Percentiles rank a stretch among this genome's conserved stretches.
Evolutionary conservation across 2,797 vertebrate genomes (phyloP).

Genomic region (Eleutherodactylus coqui): DNA sequence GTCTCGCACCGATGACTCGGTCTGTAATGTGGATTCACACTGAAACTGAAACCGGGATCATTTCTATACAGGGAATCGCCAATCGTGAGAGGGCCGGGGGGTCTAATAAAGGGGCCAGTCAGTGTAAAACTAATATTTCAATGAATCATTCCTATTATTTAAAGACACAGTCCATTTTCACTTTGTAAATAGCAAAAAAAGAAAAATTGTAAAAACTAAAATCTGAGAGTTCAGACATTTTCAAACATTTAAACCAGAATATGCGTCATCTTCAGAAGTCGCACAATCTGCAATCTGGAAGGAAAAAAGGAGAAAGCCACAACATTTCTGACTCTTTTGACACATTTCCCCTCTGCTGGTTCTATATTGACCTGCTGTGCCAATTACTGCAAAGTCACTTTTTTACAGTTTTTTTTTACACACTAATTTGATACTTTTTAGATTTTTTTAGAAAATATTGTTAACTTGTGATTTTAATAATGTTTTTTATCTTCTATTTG

Average conservation of each 20-base stretch:
- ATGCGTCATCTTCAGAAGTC: background rate
- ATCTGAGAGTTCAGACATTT: background rate
- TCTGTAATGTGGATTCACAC: too few relatives aligned
- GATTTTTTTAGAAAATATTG: slow-evolving; percentile 14
- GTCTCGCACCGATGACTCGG: too few relatives aligned
- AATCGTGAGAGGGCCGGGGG: too few relatives aligned
- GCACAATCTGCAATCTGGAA: background rate
- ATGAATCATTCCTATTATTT: too few relatives aligned
- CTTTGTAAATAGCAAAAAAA: background rate
- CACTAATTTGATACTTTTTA: slow-evolving; percentile 32
- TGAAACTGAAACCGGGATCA: too few relatives aligned
- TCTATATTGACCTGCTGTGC: slow-evolving; percentile 35
- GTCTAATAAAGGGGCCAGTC: too few relatives aligned
- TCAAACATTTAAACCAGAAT: background rate
- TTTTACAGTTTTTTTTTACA: slow-evolving; percentile 17
- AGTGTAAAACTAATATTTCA: too few relatives aligned
- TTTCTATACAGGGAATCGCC: too few relatives aligned
- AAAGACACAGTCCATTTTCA: too few relatives aligned
- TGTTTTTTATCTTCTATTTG: slow-evolving; percentile 7
- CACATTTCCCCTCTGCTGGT: slow-evolving; percentile 20
- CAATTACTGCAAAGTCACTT: slow-evolving; percentile 23
- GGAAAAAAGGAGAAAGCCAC: background rate
- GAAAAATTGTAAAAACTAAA: background rate
- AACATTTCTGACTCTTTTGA: background rate
- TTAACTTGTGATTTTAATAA: background rate